phyloP scores from a whole-genome alignment of 1,140 invertebrate species.

The Drosophila neocordata region DNA sequence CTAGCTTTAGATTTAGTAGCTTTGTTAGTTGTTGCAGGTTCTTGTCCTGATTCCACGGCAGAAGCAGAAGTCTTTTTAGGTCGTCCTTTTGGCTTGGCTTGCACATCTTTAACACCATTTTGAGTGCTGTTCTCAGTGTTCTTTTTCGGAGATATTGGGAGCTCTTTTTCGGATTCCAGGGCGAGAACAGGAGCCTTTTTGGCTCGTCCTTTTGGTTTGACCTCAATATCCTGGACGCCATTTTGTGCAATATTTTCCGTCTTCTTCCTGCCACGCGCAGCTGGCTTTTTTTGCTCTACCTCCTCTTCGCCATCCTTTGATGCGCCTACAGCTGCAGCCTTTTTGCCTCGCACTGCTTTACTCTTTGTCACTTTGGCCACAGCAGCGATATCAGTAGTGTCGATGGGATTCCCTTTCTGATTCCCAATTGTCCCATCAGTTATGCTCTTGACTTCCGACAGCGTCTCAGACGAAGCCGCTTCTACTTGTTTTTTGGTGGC shows the following conservation, averaged over 20 bases:
- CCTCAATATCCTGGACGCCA: slow-evolving; percentile 18
- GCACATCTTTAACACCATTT: slow-evolving; percentile 9
- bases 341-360: slow-evolving; percentile 48
- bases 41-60: slow-evolving; percentile 16
- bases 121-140: slow-evolving; percentile 15
- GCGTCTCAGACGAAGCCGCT: not conserved
- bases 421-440: slow-evolving; percentile 20
- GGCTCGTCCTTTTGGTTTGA: slow-evolving; percentile 43
- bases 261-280: slow-evolving; percentile 50
- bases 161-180: slow-evolving; percentile 20
- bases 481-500: slow-evolving; percentile 41
- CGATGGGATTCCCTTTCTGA: slow-evolving; percentile 42
- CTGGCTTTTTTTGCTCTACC: slow-evolving; percentile 16
- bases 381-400: not conserved
- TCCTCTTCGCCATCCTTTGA: slow-evolving; percentile 17
- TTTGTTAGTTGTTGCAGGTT: slow-evolving; percentile 30
- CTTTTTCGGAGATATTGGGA: not conserved
- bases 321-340: slow-evolving; percentile 4
- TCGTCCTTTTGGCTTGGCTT: slow-evolving; percentile 44
- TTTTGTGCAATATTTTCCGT: slow-evolving; percentile 21
- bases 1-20: slow-evolving; percentile 25
- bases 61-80: slow-evolving; percentile 42
- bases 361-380: slow-evolving; percentile 26
- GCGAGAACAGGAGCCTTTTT: slow-evolving; percentile 33
- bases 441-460: not conserved